A percentile compares a stretch with the other conserved stretches of the same genome.
Conservation (phyloP, 2,888 invertebrate genomes). For the Glyphotaelius pellucidus region DNA sequence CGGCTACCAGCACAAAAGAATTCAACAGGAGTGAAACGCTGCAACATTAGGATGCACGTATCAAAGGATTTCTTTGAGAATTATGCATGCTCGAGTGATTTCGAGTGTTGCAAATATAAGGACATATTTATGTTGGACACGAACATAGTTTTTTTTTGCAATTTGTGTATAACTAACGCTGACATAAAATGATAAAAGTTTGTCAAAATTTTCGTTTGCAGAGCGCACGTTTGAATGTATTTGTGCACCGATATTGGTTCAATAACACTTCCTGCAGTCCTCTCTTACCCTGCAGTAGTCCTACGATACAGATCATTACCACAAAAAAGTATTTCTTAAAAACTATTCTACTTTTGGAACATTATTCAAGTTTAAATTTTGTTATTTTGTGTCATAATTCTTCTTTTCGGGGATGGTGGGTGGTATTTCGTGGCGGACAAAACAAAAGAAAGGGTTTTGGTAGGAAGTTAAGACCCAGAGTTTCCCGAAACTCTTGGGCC, state of each 20-base stretch:
- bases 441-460: constrained; percentile 61
- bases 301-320: too few relatives aligned
- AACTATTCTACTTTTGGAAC: too few relatives aligned
- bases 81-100: not conserved
- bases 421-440: constrained; percentile 8
- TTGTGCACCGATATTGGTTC: too few relatives aligned
- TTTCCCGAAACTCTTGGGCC: not conserved
- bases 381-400: not conserved
- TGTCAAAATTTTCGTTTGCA: not conserved
- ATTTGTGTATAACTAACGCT: too few relatives aligned
- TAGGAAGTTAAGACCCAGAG: constrained; percentile 14
- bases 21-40: not conserved
- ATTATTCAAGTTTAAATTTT: not conserved
- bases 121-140: not conserved
- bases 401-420: not conserved
- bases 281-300: too few relatives aligned
- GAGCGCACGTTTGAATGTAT: too few relatives aligned
- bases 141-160: too few relatives aligned
- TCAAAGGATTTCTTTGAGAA: constrained; percentile 17
- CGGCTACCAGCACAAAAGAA: not conserved
- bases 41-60: constrained; percentile 9
- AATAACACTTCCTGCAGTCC: too few relatives aligned
- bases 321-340: too few relatives aligned
- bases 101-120: not conserved
- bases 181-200: not conserved